Evolutionary conservation across 2,113 vertebrate species (phyloP).

Genomic region (Vidua chalybeata): DNA sequence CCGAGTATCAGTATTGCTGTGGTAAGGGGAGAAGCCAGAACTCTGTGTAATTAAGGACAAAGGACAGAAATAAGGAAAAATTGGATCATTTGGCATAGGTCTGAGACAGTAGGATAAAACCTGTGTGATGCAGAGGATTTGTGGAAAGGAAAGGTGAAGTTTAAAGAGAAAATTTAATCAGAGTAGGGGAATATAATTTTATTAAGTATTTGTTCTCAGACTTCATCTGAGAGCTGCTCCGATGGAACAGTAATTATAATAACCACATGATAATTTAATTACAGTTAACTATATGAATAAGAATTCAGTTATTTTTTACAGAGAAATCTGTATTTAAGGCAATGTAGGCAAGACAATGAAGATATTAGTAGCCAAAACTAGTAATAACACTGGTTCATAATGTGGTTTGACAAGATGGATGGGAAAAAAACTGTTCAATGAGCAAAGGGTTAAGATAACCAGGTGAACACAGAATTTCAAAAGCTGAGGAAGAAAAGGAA

Average conservation of each 20-base stretch:
- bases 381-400: neutral
- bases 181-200: neutral
- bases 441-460: neutral
- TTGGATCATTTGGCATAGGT: neutral
- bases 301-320: neutral
- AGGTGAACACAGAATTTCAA: neutral
- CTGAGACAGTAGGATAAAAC: neutral
- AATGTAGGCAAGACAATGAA: neutral
- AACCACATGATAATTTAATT: slow-evolving; percentile 23
- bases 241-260: slow-evolving; percentile 16
- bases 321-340: neutral
- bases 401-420: neutral
- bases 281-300: neutral
- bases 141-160: neutral
- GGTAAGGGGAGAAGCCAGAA: neutral
- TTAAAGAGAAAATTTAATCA: neutral
- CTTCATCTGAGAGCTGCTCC: neutral
- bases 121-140: neutral
- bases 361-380: neutral
- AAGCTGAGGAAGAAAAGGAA: neutral
- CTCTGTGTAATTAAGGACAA: neutral
- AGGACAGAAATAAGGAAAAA: neutral
- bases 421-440: neutral
- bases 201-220: neutral
- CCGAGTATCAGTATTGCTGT: neutral